phyloP scores from a whole-genome alignment of 37 sponge, comb jelly and placozoan genomes.

The Tethya wilhelma region DNA sequence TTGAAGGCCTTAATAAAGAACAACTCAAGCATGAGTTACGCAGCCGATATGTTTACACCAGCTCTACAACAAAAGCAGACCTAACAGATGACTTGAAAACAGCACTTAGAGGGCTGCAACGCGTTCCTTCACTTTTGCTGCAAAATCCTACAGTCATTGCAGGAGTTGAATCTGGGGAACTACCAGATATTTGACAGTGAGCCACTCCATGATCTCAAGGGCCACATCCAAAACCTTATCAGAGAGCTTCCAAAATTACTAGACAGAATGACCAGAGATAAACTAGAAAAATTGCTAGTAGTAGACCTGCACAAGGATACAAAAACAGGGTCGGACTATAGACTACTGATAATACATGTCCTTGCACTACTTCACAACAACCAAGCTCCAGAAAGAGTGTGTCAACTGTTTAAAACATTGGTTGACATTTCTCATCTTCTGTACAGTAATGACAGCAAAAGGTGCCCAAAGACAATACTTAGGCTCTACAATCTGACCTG shows the following conservation, averaged over 20 bases:
- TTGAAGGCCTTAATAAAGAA: background rate
- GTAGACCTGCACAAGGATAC: slow-evolving; percentile 16
- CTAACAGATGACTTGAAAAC: background rate
- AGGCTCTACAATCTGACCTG: slow-evolving; percentile 19
- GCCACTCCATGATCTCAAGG: slow-evolving; percentile 37
- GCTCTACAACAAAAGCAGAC: background rate
- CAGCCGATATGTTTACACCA: background rate
- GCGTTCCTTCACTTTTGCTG: slow-evolving; percentile 15
- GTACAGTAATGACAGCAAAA: background rate
- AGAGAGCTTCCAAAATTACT: slow-evolving; percentile 7
- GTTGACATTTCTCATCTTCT: background rate
- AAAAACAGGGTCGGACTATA: slow-evolving; percentile 31
- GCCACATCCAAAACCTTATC: slow-evolving; percentile 3
- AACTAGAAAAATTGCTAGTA: background rate
- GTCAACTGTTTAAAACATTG: background rate
- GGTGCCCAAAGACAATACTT: slow-evolving; percentile 6
- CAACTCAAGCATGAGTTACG: background rate
- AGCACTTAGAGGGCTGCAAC: background rate
- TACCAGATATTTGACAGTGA: slow-evolving; percentile 31
- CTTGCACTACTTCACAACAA: background rate
- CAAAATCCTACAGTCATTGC: background rate
- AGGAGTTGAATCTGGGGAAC: background rate
- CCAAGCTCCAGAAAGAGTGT: background rate
- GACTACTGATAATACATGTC: slow-evolving; percentile 15
- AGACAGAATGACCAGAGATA: background rate